These are phyloP conservation scores for Rhagium mordax DNA, from an alignment of 2,888 invertebrate species.

Conservation along the genomic window DNA sequence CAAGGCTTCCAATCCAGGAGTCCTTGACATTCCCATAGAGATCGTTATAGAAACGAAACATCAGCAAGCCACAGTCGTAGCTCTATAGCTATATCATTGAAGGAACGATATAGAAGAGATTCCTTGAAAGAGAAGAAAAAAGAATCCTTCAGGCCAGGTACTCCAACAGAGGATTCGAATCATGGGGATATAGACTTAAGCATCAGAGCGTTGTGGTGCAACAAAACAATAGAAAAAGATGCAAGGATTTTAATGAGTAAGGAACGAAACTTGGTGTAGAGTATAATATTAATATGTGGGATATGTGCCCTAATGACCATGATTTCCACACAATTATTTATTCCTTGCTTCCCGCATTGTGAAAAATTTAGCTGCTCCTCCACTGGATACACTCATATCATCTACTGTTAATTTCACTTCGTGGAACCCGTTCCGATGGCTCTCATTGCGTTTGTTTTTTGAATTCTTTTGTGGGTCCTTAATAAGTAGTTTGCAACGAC, in stretches of 20 bases:
- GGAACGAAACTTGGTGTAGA: conserved; percentile 40
- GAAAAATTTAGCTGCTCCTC: not conserved
- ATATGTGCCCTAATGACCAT: conserved; percentile 97
- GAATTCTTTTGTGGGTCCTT: conserved; percentile 12
- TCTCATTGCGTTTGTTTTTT: conserved; percentile 5
- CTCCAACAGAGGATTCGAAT: conserved; percentile 75
- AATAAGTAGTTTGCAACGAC: conserved; percentile 4
- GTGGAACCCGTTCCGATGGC: not conserved
- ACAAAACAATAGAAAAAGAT: conserved; percentile 76
- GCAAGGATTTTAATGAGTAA: conserved; percentile 91
- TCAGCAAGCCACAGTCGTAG: conserved; percentile 62
- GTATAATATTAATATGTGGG: conserved; percentile 76
- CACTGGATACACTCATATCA: not conserved
- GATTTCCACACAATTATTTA: no score
- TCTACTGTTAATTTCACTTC: not conserved
- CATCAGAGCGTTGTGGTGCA: conserved; percentile 71
- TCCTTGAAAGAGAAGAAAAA: conserved; percentile 66
- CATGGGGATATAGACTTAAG: conserved; percentile 74
- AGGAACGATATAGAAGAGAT: conserved; percentile 68
- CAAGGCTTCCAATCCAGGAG: conserved; percentile 62
- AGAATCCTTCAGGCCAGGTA: conserved; percentile 66
- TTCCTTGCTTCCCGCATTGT: no score
- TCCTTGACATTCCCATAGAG: conserved; percentile 57
- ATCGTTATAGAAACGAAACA: conserved; percentile 51
- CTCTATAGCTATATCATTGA: conserved; percentile 72